Evolutionary conservation across 2,113 vertebrate genomes (phyloP), one percentile per base, ranked within the genome.

Genomic region (Nothobranchius kuhntae): DNA sequence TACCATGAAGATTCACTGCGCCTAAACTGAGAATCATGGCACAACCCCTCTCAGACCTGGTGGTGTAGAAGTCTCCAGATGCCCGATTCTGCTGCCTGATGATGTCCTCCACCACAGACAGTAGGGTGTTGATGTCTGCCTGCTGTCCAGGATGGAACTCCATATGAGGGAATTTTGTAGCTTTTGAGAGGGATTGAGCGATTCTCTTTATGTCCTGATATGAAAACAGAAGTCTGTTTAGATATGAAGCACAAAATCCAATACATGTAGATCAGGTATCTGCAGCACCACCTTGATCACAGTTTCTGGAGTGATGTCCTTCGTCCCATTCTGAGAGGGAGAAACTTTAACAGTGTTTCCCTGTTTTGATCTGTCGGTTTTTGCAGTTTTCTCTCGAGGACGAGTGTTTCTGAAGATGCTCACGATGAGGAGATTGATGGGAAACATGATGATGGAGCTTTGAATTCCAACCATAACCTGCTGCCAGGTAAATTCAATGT

Each of bases 401-500:
- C 86, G 87, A 35, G 83, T 69, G 53, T 95, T 96, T 86, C 95
- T 93, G 91, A 99, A 98, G 91, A 98, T 95, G 75, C 95, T 96
- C 81, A 99, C 95, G 1, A 98, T 98, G 40, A 98, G 91, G 63
- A 98, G 92, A 86, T 98, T 98, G 92, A 98, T 93, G 80, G 97
- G 96, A 77, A 99, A 98, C 95, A 97, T 95, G 55, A 99, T 94
- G 68, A 98, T 80, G 8, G 97, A 98, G 87, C 96, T 98, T 87
- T 98, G 95, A 71, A 98, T 75, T 56, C 96, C 96, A 10, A 97
- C 96, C 93, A 95, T 94, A 71, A 97, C 96, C 67, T 99, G 95
- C 53, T 98, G 97, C 97, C 96, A 98, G 0, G 96, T 98, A 83
- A 99, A 96, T 80, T 96, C 94, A 0, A 98, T 95, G 61, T 95